Base-by-base conservation (phyloP, 2,797 vertebrate species). In the Anguilla obscura region DNA sequence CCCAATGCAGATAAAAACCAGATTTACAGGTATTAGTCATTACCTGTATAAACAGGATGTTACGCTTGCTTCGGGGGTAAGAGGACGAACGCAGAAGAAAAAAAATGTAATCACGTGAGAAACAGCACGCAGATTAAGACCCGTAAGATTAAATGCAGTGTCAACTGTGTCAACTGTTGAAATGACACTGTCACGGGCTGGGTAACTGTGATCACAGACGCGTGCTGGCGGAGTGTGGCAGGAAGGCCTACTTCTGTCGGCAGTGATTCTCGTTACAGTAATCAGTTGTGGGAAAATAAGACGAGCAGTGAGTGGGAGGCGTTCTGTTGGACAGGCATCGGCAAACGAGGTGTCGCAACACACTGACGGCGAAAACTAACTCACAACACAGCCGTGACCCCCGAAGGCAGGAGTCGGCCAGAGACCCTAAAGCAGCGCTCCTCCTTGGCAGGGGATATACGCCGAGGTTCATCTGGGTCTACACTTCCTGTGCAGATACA, bases 41-140 rank as follows among this genome's bases (percentile, higher is more conserved):
- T 50, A 85, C 18, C 82, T 45, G 52, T 85, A 60, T 85, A 58
- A 87, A 66, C 69, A 79, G 85, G 85, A 86, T 80, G 76, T 80
- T 80, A 80, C 18, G 1, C 2, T 48, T 36, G 5, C 76, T 18
- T 36, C 16, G 12, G 33, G 8, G 54, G 30, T 7, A 40, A 36
- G 30, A 69, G 63, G 24, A 36, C 52, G 27, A 30, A 8, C 3
- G 16, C 33, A 30, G 8, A 45, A 5, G 18, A 9, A 85, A 58
- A 60, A 18, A 83, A 54, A n/a, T 0, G 0, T 30, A 85, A 36
- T 85, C 52, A 33, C 16, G 83, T 33, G n/a, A 18, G 50, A 85
- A 58, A 36, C 18, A 27, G 83, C 24, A 30, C 12, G 8, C 1
- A 24, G 5, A 30, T 36, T 1, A 76, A 40, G 56, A 21, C 48